phyloP scores from a whole-genome alignment of 2,888 invertebrate genomes.

The Apamea anceps region DNA sequence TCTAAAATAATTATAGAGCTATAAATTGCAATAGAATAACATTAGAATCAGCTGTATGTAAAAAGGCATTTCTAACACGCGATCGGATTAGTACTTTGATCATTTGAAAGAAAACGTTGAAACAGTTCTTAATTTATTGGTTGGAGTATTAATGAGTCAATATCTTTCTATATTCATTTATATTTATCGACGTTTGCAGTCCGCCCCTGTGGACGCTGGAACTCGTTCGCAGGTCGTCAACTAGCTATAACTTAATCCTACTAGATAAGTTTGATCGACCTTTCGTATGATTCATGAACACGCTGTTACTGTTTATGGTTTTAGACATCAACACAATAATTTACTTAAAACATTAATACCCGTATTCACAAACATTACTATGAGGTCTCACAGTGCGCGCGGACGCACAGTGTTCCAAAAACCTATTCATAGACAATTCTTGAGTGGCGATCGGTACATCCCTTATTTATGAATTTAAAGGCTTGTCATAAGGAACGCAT shows the following conservation, averaged over 20 bases:
- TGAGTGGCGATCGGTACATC: not conserved
- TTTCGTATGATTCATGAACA: constrained; percentile 64
- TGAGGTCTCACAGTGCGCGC: not conserved
- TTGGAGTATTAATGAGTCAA: constrained; percentile 51
- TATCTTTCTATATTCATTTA: constrained; percentile 59
- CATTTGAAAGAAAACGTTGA: constrained; percentile 64
- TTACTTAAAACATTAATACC: constrained; percentile 16
- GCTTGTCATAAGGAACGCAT: not conserved
- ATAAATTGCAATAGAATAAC: constrained; percentile 60
- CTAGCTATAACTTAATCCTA: constrained; percentile 82
- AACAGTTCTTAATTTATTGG: constrained; percentile 48
- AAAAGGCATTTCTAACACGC: constrained; percentile 66
- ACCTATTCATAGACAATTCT: not conserved
- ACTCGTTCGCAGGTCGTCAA: constrained; percentile 83
- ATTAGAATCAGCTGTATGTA: constrained; percentile 59
- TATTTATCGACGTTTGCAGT: constrained; percentile 62
- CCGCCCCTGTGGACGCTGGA: constrained; percentile 76
- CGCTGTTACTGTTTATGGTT: constrained; percentile 49
- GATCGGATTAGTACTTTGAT: constrained; percentile 69
- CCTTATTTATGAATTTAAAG: not conserved
- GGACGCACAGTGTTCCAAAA: not conserved
- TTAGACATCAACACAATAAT: constrained; percentile 54
- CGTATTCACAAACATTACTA: not conserved
- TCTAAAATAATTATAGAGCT: constrained; percentile 47
- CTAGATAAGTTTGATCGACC: constrained; percentile 64